phyloP scores from a whole-genome alignment of 1,140 invertebrate genomes.

The Radopholus similis region DNA sequence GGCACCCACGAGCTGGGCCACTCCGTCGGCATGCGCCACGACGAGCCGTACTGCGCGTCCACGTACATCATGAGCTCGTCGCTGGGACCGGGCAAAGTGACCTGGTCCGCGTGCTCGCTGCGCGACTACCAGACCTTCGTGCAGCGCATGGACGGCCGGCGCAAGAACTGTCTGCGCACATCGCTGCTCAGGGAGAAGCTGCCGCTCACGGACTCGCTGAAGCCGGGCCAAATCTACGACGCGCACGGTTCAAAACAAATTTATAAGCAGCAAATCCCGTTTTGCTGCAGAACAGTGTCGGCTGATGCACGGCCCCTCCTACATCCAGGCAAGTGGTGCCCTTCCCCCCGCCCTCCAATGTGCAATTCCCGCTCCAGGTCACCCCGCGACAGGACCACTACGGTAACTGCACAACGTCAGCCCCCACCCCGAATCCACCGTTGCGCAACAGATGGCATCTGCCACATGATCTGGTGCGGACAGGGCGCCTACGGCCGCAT shows the following conservation, averaged over 20 bases:
- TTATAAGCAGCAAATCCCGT: constrained; percentile 9
- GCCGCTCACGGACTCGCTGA: constrained; percentile 33
- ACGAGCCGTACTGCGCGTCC: constrained; percentile 57
- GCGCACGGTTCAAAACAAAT: constrained; percentile 56
- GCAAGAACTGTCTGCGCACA: constrained; percentile 54
- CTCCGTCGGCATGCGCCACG: constrained; percentile 59
- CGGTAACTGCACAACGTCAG: constrained; percentile 6
- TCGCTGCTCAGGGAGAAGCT: constrained; percentile 51
- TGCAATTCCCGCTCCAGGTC: no score
- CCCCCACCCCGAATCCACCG: not conserved
- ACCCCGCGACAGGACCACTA: constrained; percentile 56
- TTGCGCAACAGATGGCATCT: constrained; percentile 56
- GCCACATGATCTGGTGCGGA: constrained; percentile 61
- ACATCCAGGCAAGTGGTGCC: constrained; percentile 56
- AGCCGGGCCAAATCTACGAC: constrained; percentile 59
- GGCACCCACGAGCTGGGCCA: constrained; percentile 59
- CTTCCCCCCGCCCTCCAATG: no score
- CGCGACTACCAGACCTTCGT: constrained; percentile 58
- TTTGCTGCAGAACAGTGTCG: constrained; percentile 33
- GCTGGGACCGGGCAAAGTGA: constrained; percentile 63
- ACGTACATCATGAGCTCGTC: constrained; percentile 61
- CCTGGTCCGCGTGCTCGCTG: constrained; percentile 62
- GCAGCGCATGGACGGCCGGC: constrained; percentile 51
- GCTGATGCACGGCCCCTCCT: constrained; percentile 57
- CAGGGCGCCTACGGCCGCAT: constrained; percentile 53